A percentile compares a stretch with the other conserved stretches of the same genome.
Conservation (phyloP, 2,888 invertebrate species). For the Leucoma salicis region DNA sequence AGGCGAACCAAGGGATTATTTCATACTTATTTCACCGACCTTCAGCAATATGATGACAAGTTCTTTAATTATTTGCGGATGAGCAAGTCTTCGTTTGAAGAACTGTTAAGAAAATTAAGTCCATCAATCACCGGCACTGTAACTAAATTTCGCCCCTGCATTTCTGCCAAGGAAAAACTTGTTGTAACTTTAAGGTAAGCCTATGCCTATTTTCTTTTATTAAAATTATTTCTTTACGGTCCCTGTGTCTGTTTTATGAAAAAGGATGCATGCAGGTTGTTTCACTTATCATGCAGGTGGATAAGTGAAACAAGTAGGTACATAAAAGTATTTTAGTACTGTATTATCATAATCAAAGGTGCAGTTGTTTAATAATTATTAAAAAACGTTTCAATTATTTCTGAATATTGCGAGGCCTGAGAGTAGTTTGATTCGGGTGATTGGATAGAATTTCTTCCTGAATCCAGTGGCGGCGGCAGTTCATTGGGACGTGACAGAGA, state of each 20-base stretch:
- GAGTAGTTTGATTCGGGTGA: conserved; percentile 9
- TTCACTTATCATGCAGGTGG: too few relatives aligned
- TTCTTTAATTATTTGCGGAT: too few relatives aligned
- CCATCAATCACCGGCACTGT: too few relatives aligned
- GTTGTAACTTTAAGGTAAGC: too few relatives aligned
- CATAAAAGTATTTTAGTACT: conserved; percentile 9
- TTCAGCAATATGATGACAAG: too few relatives aligned
- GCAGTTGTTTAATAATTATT: conserved; percentile 6
- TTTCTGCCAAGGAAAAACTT: too few relatives aligned
- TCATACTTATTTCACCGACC: conserved; percentile 8
- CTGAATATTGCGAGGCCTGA: conserved; percentile 13
- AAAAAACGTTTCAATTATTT: conserved; percentile 14
- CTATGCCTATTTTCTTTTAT: too few relatives aligned
- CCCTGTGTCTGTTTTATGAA: conserved; percentile 11
- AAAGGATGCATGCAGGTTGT: too few relatives aligned
- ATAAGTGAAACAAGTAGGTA: conserved; percentile 6
- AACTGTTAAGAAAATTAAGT: too few relatives aligned
- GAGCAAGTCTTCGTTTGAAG: too few relatives aligned
- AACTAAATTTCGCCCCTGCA: too few relatives aligned
- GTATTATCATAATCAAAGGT: conserved; percentile 8
- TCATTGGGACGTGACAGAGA: conserved; percentile 11
- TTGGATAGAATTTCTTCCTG: conserved; percentile 5
- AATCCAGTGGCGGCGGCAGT: conserved; percentile 8
- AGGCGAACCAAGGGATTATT: conserved; percentile 8
- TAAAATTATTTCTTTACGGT: conserved; percentile 8